Percentiles rank a stretch among this genome's conserved stretches.
phyloP scores from a whole-genome alignment of 2,797 vertebrate species.

The Tadarida brasiliensis region DNA sequence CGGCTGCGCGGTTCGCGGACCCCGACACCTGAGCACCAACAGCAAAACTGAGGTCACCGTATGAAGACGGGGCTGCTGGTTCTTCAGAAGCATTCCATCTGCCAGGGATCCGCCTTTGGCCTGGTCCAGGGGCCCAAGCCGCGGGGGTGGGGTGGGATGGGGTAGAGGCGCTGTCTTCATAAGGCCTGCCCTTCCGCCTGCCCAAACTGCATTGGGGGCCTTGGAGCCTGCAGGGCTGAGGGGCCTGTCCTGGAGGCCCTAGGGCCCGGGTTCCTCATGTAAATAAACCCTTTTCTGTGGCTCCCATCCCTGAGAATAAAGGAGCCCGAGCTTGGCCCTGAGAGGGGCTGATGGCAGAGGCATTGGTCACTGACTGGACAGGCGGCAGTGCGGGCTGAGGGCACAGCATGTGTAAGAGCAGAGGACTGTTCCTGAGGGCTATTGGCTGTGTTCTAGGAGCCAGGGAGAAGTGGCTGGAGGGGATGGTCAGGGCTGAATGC shows the following conservation, averaged over 20 bases:
- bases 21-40: conserved; percentile 94
- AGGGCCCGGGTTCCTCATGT: conserved; percentile 2
- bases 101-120: not conserved
- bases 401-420: conserved; percentile 6
- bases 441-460: not conserved
- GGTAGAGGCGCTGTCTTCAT: not conserved
- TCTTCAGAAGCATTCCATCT: not conserved
- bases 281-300: conserved; percentile 72
- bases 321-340: not conserved
- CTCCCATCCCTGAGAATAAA: conserved; percentile 60
- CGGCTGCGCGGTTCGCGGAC: conserved; percentile 65
- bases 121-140: not conserved
- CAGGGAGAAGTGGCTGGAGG: not conserved
- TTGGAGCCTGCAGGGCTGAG: conserved; percentile 28
- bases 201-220: not conserved
- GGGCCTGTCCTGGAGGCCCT: not conserved
- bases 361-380: conserved; percentile 58
- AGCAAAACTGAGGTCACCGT: conserved; percentile 99
- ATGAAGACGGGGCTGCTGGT: conserved; percentile 75
- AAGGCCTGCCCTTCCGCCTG: not conserved
- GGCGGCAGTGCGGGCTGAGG: conserved; percentile 36
- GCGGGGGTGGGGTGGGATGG: too few relatives aligned
- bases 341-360: not conserved
- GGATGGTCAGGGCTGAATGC: not conserved
- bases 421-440: not conserved